phyloP scores from a whole-genome alignment of 2,888 invertebrate species.

The Scrobipalpa atriplicella region DNA sequence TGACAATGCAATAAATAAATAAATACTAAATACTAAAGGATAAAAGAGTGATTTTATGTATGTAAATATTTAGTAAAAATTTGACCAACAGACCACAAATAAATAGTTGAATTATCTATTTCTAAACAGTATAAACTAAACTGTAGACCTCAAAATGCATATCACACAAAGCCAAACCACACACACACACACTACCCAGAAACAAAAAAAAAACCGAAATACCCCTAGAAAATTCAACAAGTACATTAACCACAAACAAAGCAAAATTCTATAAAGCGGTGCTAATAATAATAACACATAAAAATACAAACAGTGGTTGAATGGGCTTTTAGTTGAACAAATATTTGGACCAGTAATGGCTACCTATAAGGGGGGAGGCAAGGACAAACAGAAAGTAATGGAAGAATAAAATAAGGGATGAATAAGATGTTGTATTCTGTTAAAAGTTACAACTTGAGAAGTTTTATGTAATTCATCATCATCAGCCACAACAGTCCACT shows the following conservation, averaged over 20 bases:
- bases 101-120: no score
- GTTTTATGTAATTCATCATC: neutral
- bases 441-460: neutral
- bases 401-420: constrained; percentile 19
- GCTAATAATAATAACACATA: constrained; percentile 40
- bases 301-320: constrained; percentile 48
- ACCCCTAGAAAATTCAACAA: neutral
- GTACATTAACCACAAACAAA: neutral
- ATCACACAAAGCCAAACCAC: neutral
- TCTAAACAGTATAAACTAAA: no score
- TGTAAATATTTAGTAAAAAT: no score
- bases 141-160: neutral
- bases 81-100: no score
- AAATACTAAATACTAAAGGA: no score
- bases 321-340: constrained; percentile 60
- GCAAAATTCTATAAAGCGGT: constrained; percentile 7
- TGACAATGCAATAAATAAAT: no score
- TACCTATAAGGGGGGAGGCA: constrained; percentile 20
- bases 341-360: constrained; percentile 69
- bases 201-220: no score
- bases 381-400: constrained; percentile 15
- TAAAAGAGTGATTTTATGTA: no score
- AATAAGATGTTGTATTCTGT: constrained; percentile 7
- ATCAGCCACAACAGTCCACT: no score
- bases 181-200: no score